A percentile compares a stretch with the other conserved stretches of the same genome.
These are phyloP conservation scores for Glyptemys insculpta DNA, from an alignment of 2,797 vertebrate species.

Conservation along the genomic window DNA sequence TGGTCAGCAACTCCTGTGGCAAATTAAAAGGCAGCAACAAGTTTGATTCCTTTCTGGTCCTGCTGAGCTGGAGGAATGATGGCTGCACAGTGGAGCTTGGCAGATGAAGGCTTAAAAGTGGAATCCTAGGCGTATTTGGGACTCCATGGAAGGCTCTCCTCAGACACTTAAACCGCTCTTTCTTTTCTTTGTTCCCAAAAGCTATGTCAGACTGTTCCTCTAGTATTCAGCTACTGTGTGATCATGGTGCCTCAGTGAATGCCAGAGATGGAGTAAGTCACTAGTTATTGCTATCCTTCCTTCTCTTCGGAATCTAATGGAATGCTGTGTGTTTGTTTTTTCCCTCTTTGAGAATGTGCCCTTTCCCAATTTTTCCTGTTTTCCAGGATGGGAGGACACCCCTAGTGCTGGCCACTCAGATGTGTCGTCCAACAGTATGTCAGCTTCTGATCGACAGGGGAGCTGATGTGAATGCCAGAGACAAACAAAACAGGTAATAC, in stretches of 20 bases:
- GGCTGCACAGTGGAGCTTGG: not conserved
- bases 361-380: not conserved
- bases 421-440: conserved; percentile 93
- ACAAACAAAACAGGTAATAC: conserved; percentile 95
- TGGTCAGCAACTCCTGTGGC: not conserved
- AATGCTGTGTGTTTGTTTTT: not conserved
- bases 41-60: not conserved
- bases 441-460: conserved; percentile 93
- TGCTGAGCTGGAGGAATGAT: not conserved
- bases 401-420: conserved; percentile 95
- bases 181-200: conserved; percentile 65
- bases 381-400: conserved; percentile 94
- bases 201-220: conserved; percentile 96
- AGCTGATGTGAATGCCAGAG: conserved; percentile 89
- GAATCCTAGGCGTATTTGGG: fast-evolving
- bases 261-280: conserved; percentile 90
- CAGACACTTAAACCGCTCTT: not conserved
- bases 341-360: not conserved
- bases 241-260: conserved; percentile 92
- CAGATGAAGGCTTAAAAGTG: fast-evolving
- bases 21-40: not conserved
- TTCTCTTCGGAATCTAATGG: fast-evolving
- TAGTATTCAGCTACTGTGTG: conserved; percentile 95
- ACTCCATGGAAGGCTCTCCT: fast-evolving
- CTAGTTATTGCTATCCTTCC: not conserved